Base-by-base conservation (phyloP, 2,797 vertebrate genomes). In the Diceros bicornis region DNA sequence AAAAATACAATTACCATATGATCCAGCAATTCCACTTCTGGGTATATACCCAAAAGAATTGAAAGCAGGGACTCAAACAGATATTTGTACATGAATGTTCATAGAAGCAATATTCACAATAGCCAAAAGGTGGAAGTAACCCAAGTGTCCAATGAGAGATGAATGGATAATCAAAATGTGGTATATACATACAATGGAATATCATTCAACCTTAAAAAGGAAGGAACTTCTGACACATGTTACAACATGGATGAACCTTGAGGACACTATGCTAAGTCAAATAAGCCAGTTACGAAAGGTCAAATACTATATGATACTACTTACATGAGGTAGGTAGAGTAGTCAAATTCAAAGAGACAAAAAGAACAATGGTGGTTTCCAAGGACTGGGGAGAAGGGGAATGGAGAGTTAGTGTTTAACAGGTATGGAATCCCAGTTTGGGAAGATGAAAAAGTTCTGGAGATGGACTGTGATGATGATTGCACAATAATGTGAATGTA, bases 1-100 rank as follows among this genome's bases (percentile, higher is more conserved):
- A 64, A 71, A 91, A 92, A 74, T 61, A 87, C 37, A 88, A 68
- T 57, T 79, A 94, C 59, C 32, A 78, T 21, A 94, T 69, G 32
- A 69, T 23, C 21, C 11, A 96, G 37, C 50, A 79, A 88, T 93
- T 89, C 17, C 7, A 62, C 75, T 77, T 90, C 64, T 79, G 34
- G 52, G 44, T 79, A 89, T 32, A 52, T 21, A 52, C 9, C 34
- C 32, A 57, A 72, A 92, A 81, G 64, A 93, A 88, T 0, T 88
- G 13, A 79, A 69, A 87, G 69, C 44, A 86, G 32, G 21, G 14
- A 57, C 41, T 71, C 62, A 94, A 86, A 85, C 47, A 93, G 29
- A 23, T 62, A 93, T 50, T 74, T 84, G 32, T 59, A 91, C 32
- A 79, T 47, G 37, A 78, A 92, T 14, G 57, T 78, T 93, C 11